Base-by-base conservation (phyloP, 2,888 invertebrate genomes). In the Lycocerus yunnanus region DNA sequence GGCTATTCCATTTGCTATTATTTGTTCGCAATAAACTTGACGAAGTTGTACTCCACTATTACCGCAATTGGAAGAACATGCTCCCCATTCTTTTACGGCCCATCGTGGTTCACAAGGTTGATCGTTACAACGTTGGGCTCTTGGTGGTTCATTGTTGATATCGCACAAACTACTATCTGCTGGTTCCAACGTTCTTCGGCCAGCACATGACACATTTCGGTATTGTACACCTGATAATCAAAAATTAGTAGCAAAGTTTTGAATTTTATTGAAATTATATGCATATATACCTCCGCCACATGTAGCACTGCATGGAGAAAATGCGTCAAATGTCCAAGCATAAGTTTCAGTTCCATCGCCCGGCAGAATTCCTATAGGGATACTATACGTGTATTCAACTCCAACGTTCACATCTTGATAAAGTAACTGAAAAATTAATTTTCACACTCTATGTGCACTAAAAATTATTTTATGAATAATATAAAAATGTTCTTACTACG, bases 361-460 rank as follows among this genome's bases (percentile, higher is more conserved):
- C 1, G 91, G 91, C 0, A 92, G 90, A 15, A 93, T 87, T 20
- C 91, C 91, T 68, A 92, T 91, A 0, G 97, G 97, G 43, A 97
- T 90, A 83, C 96, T 97, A 89, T 97, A 98, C 84, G 97, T 95
- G 86, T 97, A 98, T 74, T 92, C 88, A 8, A 98, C 92, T 8
- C 96, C 97, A 1, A 95, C 94, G 83, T 96, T 96, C 16, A 89
- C 89, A 81, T 94, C 95, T 88, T 97, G 95, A 80, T 94, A 94
- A 67, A 96, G 87, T 75, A 98, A 88, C 94, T 95, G 86, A 75
- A 84, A 85, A 81, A 43, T 14, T 21, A 9, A 15, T 15, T 15
- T 69, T n/a, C 14, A 24, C 24, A n/a, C 11, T 60, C 16, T 69
- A 68, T 69, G 13, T 58, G 8, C 11, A 43, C 27, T 43, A 14